These are phyloP conservation scores for Capromys pilorides DNA, from an alignment of 2,797 vertebrate species.

Conservation along the genomic window DNA sequence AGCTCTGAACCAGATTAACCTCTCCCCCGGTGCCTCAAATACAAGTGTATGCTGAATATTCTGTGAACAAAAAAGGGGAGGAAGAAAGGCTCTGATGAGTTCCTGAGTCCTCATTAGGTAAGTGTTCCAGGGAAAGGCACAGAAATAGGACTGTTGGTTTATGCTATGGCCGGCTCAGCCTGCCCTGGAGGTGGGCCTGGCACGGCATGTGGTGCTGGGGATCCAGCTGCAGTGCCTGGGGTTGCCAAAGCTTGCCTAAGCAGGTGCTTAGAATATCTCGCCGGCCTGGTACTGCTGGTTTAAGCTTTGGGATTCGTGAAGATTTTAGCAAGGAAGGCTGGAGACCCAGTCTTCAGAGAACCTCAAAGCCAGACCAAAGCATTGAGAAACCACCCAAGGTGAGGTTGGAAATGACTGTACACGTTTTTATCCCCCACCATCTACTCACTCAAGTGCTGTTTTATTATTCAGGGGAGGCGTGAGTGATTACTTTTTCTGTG, in stretches of 20 bases:
- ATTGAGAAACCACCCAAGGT: neutral
- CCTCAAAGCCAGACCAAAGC: neutral
- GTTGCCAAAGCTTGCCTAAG: no score
- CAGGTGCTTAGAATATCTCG: no score
- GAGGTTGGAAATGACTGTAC: neutral
- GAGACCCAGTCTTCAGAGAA: neutral
- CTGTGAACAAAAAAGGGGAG: neutral
- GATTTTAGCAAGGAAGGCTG: no score
- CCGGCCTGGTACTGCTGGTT: neutral
- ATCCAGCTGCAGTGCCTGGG: no score
- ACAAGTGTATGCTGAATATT: neutral
- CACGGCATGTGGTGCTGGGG: no score
- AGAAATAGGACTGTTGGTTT: neutral
- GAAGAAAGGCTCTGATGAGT: neutral
- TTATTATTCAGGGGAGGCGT: neutral
- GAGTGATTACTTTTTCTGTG: constrained; percentile 10
- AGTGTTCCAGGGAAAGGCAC: neutral
- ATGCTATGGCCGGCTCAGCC: neutral
- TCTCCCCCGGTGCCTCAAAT: neutral
- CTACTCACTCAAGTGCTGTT: constrained; percentile 8
- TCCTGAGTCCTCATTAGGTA: neutral
- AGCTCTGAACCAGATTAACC: neutral
- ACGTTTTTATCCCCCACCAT: neutral
- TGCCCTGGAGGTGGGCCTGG: no score
- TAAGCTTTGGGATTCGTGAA: neutral